phyloP scores from a whole-genome alignment of 1,140 invertebrate genomes.

The Dendroctonus ponderosae region DNA sequence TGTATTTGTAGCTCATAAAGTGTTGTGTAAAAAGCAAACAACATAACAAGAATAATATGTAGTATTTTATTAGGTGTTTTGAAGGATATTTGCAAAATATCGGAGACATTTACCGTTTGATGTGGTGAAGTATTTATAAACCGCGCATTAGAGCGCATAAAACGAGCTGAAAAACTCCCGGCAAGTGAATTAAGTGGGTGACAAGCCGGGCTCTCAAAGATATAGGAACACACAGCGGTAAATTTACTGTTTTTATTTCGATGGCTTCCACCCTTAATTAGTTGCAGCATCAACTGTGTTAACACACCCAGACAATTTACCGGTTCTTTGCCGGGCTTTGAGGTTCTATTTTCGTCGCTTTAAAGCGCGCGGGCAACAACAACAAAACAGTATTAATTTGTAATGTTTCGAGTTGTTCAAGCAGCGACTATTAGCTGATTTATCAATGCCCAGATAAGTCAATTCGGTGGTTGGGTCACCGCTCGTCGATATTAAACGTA shows the following conservation, averaged over 20 bases:
- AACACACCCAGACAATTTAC: conserved; percentile 21
- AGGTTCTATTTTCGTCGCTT: not conserved
- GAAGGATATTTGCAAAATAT: conserved; percentile 38
- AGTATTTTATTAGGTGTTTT: conserved; percentile 28
- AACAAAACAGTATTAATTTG: conserved; percentile 13
- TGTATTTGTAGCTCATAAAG: conserved; percentile 9
- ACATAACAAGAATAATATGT: conserved; percentile 18
- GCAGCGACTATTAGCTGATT: conserved; percentile 1
- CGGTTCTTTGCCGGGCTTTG: conserved; percentile 14
- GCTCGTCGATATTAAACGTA: not conserved
- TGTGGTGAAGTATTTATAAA: conserved; percentile 37
- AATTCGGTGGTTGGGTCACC: conserved; percentile 1
- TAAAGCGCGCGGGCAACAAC: no score
- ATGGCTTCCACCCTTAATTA: conserved; percentile 24
- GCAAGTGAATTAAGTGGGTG: conserved; percentile 22
- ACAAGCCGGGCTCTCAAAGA: not conserved
- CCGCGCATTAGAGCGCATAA: conserved; percentile 6
- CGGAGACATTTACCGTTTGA: conserved; percentile 30
- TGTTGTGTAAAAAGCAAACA: conserved; percentile 7
- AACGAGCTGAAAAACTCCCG: conserved; percentile 11
- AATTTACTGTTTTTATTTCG: conserved; percentile 19
- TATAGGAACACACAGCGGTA: not conserved
- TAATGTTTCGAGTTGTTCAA: not conserved
- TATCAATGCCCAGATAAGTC: not conserved
- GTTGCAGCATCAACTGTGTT: conserved; percentile 18